Percentiles rank a stretch among this genome's conserved stretches.
These are phyloP conservation scores for Zosterops lateralis DNA, from an alignment of 2,113 vertebrate genomes.

Conservation along the genomic window DNA sequence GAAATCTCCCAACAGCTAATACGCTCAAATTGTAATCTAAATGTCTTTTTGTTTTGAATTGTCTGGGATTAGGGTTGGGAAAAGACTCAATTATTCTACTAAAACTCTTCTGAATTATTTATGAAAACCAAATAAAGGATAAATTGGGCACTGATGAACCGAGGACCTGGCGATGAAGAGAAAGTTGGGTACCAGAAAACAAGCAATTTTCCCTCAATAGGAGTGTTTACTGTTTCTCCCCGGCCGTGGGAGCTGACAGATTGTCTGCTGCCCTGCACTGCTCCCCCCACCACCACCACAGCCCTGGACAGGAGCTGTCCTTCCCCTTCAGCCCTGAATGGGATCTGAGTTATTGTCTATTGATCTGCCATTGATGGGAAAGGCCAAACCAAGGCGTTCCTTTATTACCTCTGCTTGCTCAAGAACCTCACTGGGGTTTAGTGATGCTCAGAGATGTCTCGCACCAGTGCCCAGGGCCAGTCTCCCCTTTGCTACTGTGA, in stretches of 20 bases:
- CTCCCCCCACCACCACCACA: neutral
- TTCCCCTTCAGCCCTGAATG: neutral
- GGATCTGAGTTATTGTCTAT: neutral
- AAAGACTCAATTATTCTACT: slow-evolving; percentile 73
- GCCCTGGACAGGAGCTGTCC: neutral
- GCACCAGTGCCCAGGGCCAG: neutral
- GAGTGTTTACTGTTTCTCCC: slow-evolving; percentile 74
- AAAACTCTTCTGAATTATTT: slow-evolving; percentile 75
- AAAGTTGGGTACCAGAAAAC: slow-evolving; percentile 69
- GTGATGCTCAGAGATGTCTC: neutral
- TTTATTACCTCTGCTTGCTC: neutral
- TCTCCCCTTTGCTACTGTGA: neutral
- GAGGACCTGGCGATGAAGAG: slow-evolving; percentile 38
- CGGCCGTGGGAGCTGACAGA: slow-evolving; percentile 58
- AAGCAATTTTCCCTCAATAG: slow-evolving; percentile 71
- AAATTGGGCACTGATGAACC: slow-evolving; percentile 72
- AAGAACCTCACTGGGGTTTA: neutral
- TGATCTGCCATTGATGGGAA: neutral
- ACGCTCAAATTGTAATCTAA: slow-evolving; percentile 61
- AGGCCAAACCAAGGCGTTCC: neutral
- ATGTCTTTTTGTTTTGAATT: slow-evolving; percentile 71
- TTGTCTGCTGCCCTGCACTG: slow-evolving; percentile 61
- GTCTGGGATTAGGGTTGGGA: slow-evolving; percentile 67
- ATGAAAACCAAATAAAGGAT: slow-evolving; percentile 75
- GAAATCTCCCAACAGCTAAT: slow-evolving; percentile 66